These are phyloP conservation scores for Brachypterus glaber DNA, from an alignment of 2,888 invertebrate genomes.

Conservation along the genomic window DNA sequence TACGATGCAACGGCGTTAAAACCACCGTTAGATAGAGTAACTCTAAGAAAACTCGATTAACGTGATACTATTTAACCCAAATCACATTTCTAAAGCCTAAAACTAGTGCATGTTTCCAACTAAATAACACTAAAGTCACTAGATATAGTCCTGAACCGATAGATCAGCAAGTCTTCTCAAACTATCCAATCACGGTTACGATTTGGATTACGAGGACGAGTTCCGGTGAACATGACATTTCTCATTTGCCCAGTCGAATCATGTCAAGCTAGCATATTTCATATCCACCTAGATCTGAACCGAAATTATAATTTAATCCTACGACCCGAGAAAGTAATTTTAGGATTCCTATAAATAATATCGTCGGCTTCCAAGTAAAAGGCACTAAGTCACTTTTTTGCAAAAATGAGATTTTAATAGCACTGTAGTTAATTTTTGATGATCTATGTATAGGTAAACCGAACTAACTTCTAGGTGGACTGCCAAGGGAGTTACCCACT, in stretches of 20 bases:
- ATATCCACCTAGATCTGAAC: too few relatives aligned
- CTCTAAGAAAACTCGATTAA: background rate
- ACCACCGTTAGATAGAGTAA: too few relatives aligned
- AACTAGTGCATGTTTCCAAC: slow-evolving; percentile 27
- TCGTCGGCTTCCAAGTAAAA: too few relatives aligned
- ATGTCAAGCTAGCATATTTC: background rate
- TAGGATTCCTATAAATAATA: too few relatives aligned
- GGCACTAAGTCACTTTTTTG: too few relatives aligned
- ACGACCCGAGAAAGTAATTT: too few relatives aligned
- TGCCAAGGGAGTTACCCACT: too few relatives aligned
- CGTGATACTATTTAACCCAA: slow-evolving; percentile 17
- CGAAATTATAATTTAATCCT: background rate
- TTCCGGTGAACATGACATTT: slow-evolving; percentile 11
- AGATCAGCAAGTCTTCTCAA: slow-evolving; percentile 28
- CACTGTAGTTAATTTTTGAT: too few relatives aligned
- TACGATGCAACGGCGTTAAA: too few relatives aligned
- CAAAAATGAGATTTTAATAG: too few relatives aligned
- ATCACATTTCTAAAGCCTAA: slow-evolving; percentile 25
- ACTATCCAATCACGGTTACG: slow-evolving; percentile 30
- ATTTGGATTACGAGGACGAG: slow-evolving; percentile 24
- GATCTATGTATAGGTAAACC: too few relatives aligned
- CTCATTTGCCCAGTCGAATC: slow-evolving; percentile 5
- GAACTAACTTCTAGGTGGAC: too few relatives aligned
- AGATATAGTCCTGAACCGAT: slow-evolving; percentile 26
- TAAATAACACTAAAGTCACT: slow-evolving; percentile 27